A percentile compares a stretch with the other conserved stretches of the same genome.
These are phyloP conservation scores for Lithosia quadra DNA, from an alignment of 2,888 invertebrate genomes.

Conservation along the genomic window DNA sequence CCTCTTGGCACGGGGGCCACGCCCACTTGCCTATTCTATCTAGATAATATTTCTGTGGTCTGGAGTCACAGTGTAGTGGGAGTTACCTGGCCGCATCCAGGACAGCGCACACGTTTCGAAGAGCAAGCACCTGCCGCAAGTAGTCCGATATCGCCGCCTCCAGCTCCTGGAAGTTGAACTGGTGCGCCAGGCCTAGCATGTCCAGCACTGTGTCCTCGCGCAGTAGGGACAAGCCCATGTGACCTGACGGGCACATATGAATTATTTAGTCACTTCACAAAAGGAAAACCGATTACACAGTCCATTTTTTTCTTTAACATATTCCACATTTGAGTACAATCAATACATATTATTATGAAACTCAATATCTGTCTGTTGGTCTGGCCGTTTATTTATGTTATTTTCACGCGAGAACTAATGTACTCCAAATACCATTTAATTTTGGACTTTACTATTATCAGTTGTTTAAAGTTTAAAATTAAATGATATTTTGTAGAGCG, in stretches of 20 bases:
- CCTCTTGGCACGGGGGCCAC: too few relatives aligned
- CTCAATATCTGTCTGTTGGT: neutral
- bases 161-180: slow-evolving; percentile 97
- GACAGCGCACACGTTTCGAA: slow-evolving; percentile 97
- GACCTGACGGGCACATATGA: slow-evolving; percentile 72
- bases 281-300: neutral
- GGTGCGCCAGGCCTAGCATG: slow-evolving; percentile 95
- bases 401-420: too few relatives aligned
- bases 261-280: neutral
- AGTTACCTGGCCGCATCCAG: slow-evolving; percentile 94
- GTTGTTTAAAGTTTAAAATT: too few relatives aligned
- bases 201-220: slow-evolving; percentile 91
- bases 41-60: too few relatives aligned
- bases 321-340: neutral
- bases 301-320: too few relatives aligned
- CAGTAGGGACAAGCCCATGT: slow-evolving; percentile 89
- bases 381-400: neutral
- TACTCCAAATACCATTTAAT: too few relatives aligned
- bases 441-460: too few relatives aligned
- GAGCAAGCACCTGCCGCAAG: slow-evolving; percentile 94
- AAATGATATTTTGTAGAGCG: too few relatives aligned
- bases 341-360: neutral
- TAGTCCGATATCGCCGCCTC: slow-evolving; percentile 97
- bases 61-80: too few relatives aligned
- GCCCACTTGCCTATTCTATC: too few relatives aligned